Evolutionary conservation across 2,888 invertebrate genomes (phyloP), one percentile per base, ranked within the genome.

Genomic region (Resseliella maxima): DNA sequence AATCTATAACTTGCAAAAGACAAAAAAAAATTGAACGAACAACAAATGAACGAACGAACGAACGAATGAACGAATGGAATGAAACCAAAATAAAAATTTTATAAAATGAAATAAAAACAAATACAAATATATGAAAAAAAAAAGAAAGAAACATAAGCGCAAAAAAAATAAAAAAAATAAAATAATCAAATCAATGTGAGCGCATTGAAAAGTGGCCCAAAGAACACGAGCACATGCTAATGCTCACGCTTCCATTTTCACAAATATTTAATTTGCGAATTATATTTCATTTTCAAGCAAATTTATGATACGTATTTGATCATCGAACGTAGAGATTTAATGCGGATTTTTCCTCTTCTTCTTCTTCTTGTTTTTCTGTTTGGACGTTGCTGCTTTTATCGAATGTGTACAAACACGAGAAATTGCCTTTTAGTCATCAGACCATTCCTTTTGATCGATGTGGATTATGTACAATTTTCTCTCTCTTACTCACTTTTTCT

Each of bases 221-320:
- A 72, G 72, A 72, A 59, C 10, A 18, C 5, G n/a, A 5, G 59
- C 59, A 3, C 46, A 50, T 50, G 46, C 59, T 24, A n/a, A 59
- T 15, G 59, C 59, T 50, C 50, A 50, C 21, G 59, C 59, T 27
- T 72, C 35, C 35, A 72, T 31, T 72, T 72, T 72, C 72, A 35
- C 72, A 31, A 12, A 72, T 15, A 50, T 72, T 31, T 59, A 24
- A 24, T 59, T 72, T 35, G 27, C 72, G 31, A 72, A 72, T 72
- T 72, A 35, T 35, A 72, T 72, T 72, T 31, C 72, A 72, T 72
- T 72, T 72, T 27, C 6, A 72, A n/a, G n/a, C n/a, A n/a, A 72
- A 31, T 72, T 72, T 35, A 72, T 31, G 72, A 72, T 72, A 72
- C 31, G 72, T 72, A 35, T 72, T 59, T 72, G 72, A 72, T 31